These are phyloP conservation scores for Crossaster papposus DNA, from an alignment of 53 echinoderm and acorn worm species.

Conservation along the genomic window DNA sequence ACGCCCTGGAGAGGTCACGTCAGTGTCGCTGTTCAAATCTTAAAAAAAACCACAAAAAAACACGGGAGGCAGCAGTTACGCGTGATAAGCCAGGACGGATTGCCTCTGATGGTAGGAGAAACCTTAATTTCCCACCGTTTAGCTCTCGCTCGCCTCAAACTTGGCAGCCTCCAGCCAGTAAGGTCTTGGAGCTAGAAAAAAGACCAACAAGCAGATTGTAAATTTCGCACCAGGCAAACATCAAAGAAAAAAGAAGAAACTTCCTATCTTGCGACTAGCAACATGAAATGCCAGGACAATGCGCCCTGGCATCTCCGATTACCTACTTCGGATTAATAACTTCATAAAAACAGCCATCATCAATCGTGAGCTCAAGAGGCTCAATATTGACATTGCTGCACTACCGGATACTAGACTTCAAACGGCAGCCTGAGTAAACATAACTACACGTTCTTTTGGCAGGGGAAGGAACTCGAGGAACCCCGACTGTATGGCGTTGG, in stretches of 20 bases:
- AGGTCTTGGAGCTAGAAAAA: too few species aligned
- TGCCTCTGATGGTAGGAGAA: too few species aligned
- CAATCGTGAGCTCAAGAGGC: conserved; percentile 39
- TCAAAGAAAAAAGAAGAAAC: too few species aligned
- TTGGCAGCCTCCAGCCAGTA: too few species aligned
- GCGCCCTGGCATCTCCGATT: background rate
- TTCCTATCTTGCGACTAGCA: too few species aligned
- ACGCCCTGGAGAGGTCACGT: too few species aligned
- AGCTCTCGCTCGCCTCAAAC: too few species aligned
- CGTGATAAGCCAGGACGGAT: conserved; percentile 5
- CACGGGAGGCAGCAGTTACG: background rate
- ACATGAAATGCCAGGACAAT: too few species aligned
- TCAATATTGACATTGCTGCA: conserved; percentile 47
- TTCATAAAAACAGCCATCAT: conserved; percentile 59
- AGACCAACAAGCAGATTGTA: too few species aligned
- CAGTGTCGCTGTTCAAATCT: too few species aligned
- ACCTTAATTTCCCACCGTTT: too few species aligned
- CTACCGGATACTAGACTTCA: conserved; percentile 42
- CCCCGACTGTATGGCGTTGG: conserved; percentile 49
- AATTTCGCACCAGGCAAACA: too few species aligned
- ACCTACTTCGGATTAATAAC: conserved; percentile 3
- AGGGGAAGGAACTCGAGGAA: conserved; percentile 12
- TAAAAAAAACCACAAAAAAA: background rate
- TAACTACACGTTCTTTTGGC: background rate
- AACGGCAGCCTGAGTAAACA: conserved; percentile 13